Evolutionary conservation across 2,888 invertebrate species (phyloP).

Genomic region (Lottia scabra): DNA sequence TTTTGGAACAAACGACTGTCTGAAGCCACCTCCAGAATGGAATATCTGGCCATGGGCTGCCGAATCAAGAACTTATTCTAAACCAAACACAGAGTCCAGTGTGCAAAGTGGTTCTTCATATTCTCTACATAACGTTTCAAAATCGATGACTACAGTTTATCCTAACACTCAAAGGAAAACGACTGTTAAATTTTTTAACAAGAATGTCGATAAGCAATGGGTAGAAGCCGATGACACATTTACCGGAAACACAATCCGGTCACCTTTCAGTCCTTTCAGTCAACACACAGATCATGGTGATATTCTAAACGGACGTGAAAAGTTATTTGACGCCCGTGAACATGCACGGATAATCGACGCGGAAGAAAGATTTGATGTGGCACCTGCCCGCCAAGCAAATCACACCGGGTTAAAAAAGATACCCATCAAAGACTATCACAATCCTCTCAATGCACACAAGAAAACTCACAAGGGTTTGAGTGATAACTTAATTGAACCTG

Average conservation of each 20-base stretch:
- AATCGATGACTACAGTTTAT: background rate
- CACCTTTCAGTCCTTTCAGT: background rate
- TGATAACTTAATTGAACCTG: too few relatives aligned
- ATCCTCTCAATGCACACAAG: too few relatives aligned
- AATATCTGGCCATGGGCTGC: conserved; percentile 23
- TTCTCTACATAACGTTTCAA: background rate
- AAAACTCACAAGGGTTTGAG: too few relatives aligned
- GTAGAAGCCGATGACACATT: background rate
- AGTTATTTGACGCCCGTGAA: background rate
- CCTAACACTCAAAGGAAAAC: background rate
- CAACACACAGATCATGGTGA: background rate
- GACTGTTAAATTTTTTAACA: background rate
- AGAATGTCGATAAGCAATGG: background rate
- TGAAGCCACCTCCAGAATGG: conserved; percentile 16
- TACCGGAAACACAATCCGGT: background rate
- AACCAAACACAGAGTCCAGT: background rate
- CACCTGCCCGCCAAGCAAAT: background rate
- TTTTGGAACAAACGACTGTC: conserved; percentile 15
- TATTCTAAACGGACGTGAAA: background rate
- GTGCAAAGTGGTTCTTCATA: background rate
- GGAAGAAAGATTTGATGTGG: background rate
- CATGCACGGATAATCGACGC: background rate
- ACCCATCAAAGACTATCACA: too few relatives aligned
- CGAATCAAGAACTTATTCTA: background rate
- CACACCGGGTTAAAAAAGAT: too few relatives aligned